Conservation (phyloP, 2,888 invertebrate genomes). For the Tubulanus polymorphus region DNA sequence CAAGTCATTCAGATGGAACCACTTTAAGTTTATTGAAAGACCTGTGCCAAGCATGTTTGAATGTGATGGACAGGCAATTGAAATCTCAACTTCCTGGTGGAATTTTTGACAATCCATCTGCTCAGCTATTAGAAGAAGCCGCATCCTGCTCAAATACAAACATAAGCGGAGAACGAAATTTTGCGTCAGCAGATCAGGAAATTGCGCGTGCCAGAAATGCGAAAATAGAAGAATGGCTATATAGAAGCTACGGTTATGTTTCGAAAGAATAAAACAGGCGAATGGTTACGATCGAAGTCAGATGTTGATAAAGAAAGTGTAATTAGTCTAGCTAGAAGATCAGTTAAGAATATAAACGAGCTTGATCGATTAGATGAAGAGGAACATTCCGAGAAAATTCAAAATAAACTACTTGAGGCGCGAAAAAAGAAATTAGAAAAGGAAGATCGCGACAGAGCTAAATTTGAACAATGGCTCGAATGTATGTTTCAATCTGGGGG, state of each 20-base stretch:
- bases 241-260: neutral
- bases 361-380: no score
- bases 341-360: no score
- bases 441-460: neutral
- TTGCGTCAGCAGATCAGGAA: neutral
- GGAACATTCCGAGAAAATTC: no score
- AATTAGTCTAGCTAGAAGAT: no score
- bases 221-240: neutral
- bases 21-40: neutral
- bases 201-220: neutral
- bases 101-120: neutral
- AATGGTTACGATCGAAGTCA: no score
- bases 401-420: no score
- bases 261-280: neutral
- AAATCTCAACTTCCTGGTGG: neutral
- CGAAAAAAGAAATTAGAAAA: neutral
- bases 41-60: neutral
- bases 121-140: neutral
- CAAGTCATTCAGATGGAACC: neutral
- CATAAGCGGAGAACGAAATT: neutral
- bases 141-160: neutral
- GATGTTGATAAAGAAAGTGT: no score
- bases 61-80: neutral
- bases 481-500: neutral
- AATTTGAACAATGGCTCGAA: neutral